Evolutionary conservation across 1,140 invertebrate species (phyloP), one percentile per base, ranked within the genome.

Genomic region (Hylaeus volcanicus): DNA sequence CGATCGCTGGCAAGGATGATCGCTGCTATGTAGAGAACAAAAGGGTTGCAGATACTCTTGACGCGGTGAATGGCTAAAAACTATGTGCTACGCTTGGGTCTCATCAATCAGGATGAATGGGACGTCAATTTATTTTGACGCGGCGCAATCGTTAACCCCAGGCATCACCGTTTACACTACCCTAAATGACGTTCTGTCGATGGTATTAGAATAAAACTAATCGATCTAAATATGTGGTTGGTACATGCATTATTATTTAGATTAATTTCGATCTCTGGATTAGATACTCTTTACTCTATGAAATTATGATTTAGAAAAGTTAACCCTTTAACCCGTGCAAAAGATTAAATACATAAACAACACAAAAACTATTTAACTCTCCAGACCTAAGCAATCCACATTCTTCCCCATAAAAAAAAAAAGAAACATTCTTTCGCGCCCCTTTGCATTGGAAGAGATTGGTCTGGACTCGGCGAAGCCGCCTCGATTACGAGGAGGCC

Each of bases 81-180:
- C 64, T 69, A 60, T 69, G 53, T 39, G 12, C 26, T 55, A 48
- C 77, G 45, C 76, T 63, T 72, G 79, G 79, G 72, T 64, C 81
- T 75, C 78, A 80, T 87, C 84, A 81, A 85, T 88, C 83, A 79
- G 39, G 58, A 26, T 74, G 83, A 83, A 83, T 81, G 83, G 77
- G 85, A 83, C 77, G 68, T 70, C 74, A 83, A 87, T 87, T 88
- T 87, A 81, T 88, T 88, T 81, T 72, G 69, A 64, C 71, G 60
- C 71, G 69, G 72, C 65, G 58, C 61, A 37, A 41, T 51, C 74
- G 55, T 82, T 73, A 69, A 76, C 69, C 61, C 70, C 41, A 61
- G 65, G 15, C 73, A 51, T 53, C 41, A 43, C 55, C n/a, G 15
- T 64, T 77, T 48, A 64, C 75, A 58, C 79, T 63, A 60, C 66